A percentile compares a stretch with the other conserved stretches of the same genome.
phyloP scores from a whole-genome alignment of 1,140 invertebrate genomes.

The Coelopa frigida region DNA sequence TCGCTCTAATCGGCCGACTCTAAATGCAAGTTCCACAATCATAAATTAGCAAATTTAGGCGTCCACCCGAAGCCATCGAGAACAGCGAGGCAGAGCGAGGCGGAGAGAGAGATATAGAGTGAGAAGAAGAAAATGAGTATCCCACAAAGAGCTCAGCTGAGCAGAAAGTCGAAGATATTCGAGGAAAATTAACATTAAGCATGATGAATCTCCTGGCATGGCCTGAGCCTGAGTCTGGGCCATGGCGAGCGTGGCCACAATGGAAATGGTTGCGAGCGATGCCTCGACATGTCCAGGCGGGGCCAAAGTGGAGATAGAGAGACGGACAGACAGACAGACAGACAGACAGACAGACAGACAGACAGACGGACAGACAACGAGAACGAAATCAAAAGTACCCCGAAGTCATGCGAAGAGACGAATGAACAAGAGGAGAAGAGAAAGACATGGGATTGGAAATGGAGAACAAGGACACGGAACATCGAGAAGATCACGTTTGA shows the following conservation, averaged over 20 bases:
- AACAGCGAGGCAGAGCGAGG: background rate
- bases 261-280: no score
- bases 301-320: no score
- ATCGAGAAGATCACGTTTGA: constrained; percentile 9
- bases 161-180: constrained; percentile 12
- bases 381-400: background rate
- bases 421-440: background rate
- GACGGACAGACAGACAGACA: no score
- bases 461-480: no score
- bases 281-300: no score
- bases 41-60: constrained; percentile 11
- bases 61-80: background rate
- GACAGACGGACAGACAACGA: background rate
- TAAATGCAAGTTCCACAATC: no score
- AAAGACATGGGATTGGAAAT: background rate
- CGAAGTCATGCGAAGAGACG: background rate
- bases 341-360: background rate
- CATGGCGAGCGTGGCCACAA: background rate
- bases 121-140: no score
- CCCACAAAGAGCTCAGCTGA: constrained; percentile 1
- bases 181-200: constrained; percentile 7
- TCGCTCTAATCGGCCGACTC: no score
- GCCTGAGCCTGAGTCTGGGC: background rate
- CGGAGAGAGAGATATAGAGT: background rate
- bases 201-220: constrained; percentile 7